These are phyloP conservation scores for Mola mola DNA, from an alignment of 2,113 vertebrate genomes.

Conservation along the genomic window DNA sequence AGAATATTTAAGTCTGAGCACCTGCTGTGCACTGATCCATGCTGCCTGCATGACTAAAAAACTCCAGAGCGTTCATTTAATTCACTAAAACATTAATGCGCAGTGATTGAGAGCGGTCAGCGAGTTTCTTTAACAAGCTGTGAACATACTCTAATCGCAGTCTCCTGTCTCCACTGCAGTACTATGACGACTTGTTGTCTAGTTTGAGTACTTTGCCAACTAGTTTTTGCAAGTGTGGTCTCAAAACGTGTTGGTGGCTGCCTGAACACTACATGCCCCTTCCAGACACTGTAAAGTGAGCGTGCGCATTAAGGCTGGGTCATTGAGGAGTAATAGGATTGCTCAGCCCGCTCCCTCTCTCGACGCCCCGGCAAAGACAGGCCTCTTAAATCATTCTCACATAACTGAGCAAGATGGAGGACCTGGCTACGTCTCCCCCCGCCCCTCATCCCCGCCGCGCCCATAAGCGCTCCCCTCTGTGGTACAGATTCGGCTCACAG, in stretches of 20 bases:
- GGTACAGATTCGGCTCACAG: constrained; percentile 34
- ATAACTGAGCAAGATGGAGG: constrained; percentile 71
- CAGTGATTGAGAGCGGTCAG: too few relatives aligned
- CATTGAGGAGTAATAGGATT: constrained; percentile 73
- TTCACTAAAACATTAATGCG: too few relatives aligned
- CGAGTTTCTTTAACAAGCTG: neutral
- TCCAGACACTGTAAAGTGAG: neutral
- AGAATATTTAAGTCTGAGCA: too few relatives aligned
- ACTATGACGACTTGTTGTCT: too few relatives aligned
- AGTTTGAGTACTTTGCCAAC: too few relatives aligned
- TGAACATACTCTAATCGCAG: neutral
- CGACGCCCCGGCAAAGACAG: constrained; percentile 61
- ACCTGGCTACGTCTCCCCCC: constrained; percentile 40
- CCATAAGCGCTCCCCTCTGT: constrained; percentile 17
- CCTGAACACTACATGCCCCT: constrained; percentile 16
- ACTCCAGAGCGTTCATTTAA: too few relatives aligned
- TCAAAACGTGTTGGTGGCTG: constrained; percentile 18
- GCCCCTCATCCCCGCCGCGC: constrained; percentile 13
- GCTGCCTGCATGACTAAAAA: too few relatives aligned
- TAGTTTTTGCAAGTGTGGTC: constrained; percentile 34
- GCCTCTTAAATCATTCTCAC: constrained; percentile 72
- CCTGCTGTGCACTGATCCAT: too few relatives aligned
- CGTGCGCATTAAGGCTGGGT: constrained; percentile 53
- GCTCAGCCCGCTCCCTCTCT: constrained; percentile 62
- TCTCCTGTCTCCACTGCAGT: neutral